These are phyloP conservation scores for Scortum barcoo DNA, from an alignment of 2,113 vertebrate genomes.

Conservation along the genomic window DNA sequence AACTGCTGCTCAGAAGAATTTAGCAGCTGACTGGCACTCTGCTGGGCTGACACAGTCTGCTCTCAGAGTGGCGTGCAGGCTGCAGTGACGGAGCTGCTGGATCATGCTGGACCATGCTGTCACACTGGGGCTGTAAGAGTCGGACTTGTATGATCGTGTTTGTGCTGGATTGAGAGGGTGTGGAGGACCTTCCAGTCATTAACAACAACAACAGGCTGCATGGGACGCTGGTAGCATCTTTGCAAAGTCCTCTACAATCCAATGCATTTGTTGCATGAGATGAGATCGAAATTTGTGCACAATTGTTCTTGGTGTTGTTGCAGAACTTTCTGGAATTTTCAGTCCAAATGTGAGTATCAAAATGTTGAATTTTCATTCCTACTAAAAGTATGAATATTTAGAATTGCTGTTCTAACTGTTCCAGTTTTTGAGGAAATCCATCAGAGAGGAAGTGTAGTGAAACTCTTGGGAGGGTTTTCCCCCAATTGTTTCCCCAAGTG, in stretches of 20 bases:
- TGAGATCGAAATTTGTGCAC: background rate
- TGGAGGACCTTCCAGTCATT: slow-evolving; percentile 41
- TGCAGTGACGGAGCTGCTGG: slow-evolving; percentile 19
- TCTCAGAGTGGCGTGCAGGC: slow-evolving; percentile 36
- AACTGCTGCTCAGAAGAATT: slow-evolving; percentile 85
- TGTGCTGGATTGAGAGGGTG: slow-evolving; percentile 33
- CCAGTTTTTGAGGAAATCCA: background rate
- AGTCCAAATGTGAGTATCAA: background rate
- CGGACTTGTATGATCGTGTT: slow-evolving; percentile 36
- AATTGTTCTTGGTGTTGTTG: background rate
- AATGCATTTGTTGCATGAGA: slow-evolving; percentile 23
- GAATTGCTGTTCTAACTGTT: background rate
- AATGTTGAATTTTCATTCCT: background rate
- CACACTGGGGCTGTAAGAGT: slow-evolving; percentile 14
- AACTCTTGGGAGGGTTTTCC: slow-evolving; percentile 31
- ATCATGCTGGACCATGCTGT: slow-evolving; percentile 48
- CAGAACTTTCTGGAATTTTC: background rate
- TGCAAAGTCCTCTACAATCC: slow-evolving; percentile 39
- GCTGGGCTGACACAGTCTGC: slow-evolving; percentile 48
- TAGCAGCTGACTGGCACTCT: slow-evolving; percentile 73
- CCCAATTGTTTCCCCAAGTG: slow-evolving; percentile 36
- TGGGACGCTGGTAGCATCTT: slow-evolving; percentile 56
- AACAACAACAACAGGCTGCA: slow-evolving; percentile 33
- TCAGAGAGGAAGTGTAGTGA: slow-evolving; percentile 19
- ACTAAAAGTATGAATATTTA: background rate